These are phyloP conservation scores for Sphinx pinastri DNA, from an alignment of 2,888 invertebrate species.

Conservation along the genomic window DNA sequence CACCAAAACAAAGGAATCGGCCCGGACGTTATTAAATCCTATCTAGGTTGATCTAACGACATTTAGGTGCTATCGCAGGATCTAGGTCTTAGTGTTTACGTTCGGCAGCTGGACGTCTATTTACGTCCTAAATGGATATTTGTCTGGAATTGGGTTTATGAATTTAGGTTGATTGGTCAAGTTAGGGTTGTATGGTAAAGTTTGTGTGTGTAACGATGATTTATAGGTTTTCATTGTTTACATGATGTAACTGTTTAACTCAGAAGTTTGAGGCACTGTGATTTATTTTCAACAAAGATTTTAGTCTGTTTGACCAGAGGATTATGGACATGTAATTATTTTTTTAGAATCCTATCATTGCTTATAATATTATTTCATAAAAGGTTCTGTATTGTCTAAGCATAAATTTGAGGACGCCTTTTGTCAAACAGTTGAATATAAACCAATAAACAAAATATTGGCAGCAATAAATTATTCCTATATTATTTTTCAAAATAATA, in stretches of 20 bases:
- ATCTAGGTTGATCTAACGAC: constrained; percentile 65
- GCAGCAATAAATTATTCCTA: too few relatives aligned
- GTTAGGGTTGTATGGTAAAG: neutral
- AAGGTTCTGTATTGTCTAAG: too few relatives aligned
- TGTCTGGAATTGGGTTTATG: constrained; percentile 17
- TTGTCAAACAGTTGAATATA: too few relatives aligned
- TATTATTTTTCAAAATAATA: too few relatives aligned
- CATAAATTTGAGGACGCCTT: too few relatives aligned
- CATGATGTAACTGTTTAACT: neutral
- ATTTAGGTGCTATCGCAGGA: constrained; percentile 53
- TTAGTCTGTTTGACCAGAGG: neutral
- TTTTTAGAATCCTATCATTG: too few relatives aligned
- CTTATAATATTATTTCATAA: too few relatives aligned
- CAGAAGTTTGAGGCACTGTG: neutral
- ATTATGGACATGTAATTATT: too few relatives aligned
- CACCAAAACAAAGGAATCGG: constrained; percentile 59
- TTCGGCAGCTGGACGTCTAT: constrained; percentile 22
- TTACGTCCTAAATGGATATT: constrained; percentile 5
- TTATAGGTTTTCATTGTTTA: neutral
- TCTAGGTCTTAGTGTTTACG: constrained; percentile 43
- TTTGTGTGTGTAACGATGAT: neutral
- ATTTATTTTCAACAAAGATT: neutral
- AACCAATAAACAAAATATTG: too few relatives aligned
- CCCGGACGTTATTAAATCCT: constrained; percentile 40
- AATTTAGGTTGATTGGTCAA: constrained; percentile 16